Percentiles rank a stretch among this genome's conserved stretches.
Evolutionary conservation across 2,888 invertebrate species (phyloP).

Genomic region (Rhamnusium bicolor): DNA sequence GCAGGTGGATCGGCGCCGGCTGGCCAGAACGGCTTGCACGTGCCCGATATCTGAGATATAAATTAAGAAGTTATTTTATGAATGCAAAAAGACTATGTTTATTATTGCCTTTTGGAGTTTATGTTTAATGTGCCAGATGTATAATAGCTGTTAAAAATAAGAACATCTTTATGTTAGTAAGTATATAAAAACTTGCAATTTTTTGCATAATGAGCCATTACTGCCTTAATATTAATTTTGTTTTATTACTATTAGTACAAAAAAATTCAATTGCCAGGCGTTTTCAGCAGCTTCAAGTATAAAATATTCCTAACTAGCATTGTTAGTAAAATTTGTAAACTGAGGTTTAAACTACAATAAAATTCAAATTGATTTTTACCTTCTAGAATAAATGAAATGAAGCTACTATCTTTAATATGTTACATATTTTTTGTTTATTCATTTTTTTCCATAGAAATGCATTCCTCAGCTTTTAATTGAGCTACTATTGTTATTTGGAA

Average conservation of each 20-base stretch:
- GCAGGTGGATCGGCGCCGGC: slow-evolving; percentile 46
- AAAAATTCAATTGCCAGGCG: too few species aligned
- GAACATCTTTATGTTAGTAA: background rate
- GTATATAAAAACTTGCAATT: background rate
- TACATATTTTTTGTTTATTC: too few species aligned
- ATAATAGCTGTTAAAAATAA: slow-evolving; percentile 1
- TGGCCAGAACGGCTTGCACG: slow-evolving; percentile 45
- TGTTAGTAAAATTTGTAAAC: too few species aligned
- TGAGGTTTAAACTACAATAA: too few species aligned
- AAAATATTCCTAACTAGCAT: too few species aligned
- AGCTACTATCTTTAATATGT: too few species aligned
- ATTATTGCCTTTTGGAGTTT: slow-evolving; percentile 18
- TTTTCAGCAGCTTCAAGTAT: too few species aligned
- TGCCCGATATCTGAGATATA: slow-evolving; percentile 42
- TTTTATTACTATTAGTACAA: background rate
- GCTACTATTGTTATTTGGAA: too few species aligned
- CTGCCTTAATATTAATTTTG: background rate
- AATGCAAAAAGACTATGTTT: slow-evolving; percentile 36
- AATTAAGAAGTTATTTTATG: slow-evolving; percentile 39
- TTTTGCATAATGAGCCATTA: background rate
- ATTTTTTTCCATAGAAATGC: too few species aligned
- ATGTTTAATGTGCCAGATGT: slow-evolving; percentile 9
- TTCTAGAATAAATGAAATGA: too few species aligned
- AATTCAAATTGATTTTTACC: too few species aligned
- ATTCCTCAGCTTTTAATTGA: too few species aligned